Evolutionary conservation across 2,888 invertebrate genomes (phyloP), one percentile per base, ranked within the genome.

Genomic region (Habroteleia sp.): DNA sequence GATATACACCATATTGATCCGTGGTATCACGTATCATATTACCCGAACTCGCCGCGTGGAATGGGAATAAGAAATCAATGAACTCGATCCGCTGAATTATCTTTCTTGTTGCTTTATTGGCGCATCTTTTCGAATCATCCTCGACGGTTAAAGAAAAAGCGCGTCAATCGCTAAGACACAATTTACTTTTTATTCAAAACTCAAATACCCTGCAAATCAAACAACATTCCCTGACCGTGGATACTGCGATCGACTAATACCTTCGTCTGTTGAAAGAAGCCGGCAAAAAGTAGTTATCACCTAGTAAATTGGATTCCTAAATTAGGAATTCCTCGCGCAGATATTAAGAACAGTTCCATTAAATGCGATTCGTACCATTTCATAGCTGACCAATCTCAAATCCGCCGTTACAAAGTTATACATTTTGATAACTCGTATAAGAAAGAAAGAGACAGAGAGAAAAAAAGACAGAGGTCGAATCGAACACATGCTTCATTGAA

Each of bases 1-100:
- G 60, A 52, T 69, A 46, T 54, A 62, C 60, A 52, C 39, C 5
- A 10, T 62, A 69, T 69, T 31, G 69, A 69, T 54, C 52, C 16
- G 33, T 7, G 69, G 33, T 33, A 11, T 58, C 69, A 54, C 44
- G 60, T 52, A 50, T 69, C 27, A 35, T 23, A 56, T 69, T 60
- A 44, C 10, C 17, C 48, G 37, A 44, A 35, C 31, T 3, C 42
- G 20, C 4, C 39, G 42, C 27, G 17, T 29, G 44, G 23, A 42
- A 44, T 16, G 65, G 14, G 33, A 44, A 60, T 37, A 44, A 44
- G 42, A 44, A 62, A 69, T 54, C 69, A 54, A 41, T 52, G 52
- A 39, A 62, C 41, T 13, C 54, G 29, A 37, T 37, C 52, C 23
- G 48, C 17, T 25, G 27, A 52, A 62, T 52, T 37, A 31, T 48